Evolutionary conservation across 2,113 vertebrate species (phyloP), one percentile per base, ranked within the genome.

Genomic region (Tragelaphus strepsiceros): DNA sequence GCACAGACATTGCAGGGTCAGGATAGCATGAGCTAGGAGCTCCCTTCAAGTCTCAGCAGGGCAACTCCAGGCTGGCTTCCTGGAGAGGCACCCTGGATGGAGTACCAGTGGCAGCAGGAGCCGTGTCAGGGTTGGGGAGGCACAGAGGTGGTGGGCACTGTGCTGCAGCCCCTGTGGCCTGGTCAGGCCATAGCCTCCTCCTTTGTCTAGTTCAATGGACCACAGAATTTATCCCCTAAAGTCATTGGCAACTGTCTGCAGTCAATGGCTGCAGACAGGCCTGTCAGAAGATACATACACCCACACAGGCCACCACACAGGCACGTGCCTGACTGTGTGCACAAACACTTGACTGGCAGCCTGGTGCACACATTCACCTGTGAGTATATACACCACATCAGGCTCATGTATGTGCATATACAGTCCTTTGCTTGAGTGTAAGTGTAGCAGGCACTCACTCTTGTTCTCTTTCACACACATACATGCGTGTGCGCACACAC

Each of bases 181-280:
- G 19, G 13, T 30, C 59, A 39, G 28, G 62, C 43, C 8, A 11
- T 0, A 35, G 22, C 15, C 39, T 46, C 22, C 32, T 53, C 39
- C 59, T 92, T 28, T 32, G 12, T 6, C 3, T 0, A 2, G 24
- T 30, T 39, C 10, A 2, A 22, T 0, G 3, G 11, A 12, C 43
- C 28, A 12, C 67, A 13, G n/a, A 61, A 2, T 39, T 56, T 74
- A 46, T 35, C 22, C 24, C 83, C 51, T 35, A 19, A 35, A 59
- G 53, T 85, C 39, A 22, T 87, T 43, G 43, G 51, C 28, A 58
- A 62, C 32, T 12, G 32, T 32, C n/a, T n/a, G 28, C 11, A 32
- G 71, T 32, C 39, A n/a, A 2, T 22, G 58, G 24, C 43, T 88
- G 2, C 22, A 58, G 22, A 58, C 10, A 24, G 9, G 24, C 39